Base-by-base conservation (phyloP, 2,888 invertebrate genomes). In the Drosophila paracracens region DNA sequence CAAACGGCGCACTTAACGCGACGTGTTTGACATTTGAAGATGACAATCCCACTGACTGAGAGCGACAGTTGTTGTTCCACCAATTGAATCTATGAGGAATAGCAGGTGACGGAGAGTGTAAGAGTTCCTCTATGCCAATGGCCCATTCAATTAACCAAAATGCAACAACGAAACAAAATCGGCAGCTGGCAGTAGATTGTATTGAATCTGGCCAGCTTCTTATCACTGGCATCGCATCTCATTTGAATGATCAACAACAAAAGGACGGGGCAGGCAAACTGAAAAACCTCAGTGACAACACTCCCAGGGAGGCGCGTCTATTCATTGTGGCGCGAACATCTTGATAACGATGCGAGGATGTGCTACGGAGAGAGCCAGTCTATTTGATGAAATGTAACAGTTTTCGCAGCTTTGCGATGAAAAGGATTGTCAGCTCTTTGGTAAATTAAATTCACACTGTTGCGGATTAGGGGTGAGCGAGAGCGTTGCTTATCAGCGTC, bases 381-480 rank as follows among this genome's bases (percentile, higher is more conserved):
- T 25, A 25, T 46, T 46, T 46, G 46, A 46, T 46, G 77, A 81
- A 73, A 76, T 77, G 76, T 81, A 81, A 74, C 81, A 79, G 74
- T 70, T 74, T 64, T 56, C 36, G 38, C 54, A 36, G 54, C 36
- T 54, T 54, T 54, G 54, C 35, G 72, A n/a, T 27, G 53, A 80
- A 83, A 83, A 83, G 82, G 82, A 82, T 83, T 83, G 76, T 46
- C 72, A 66, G 79, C 88, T 88, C 81, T 86, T 82, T 88, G 88
- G 71, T 86, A 89, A 89, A 88, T 88, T 88, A 89, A 88, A 89
- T 88, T 88, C 88, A 89, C 88, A 88, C 88, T 81, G 76, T 71
- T 36, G 31, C 57, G 86, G 88, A 76, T 83, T 88, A 89, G 79
- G 89, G 88, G 81, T 80, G 76, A 66, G 54, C 35, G 58, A 53